phyloP scores from a whole-genome alignment of 2,113 vertebrate genomes.

The Ochotona princeps region DNA sequence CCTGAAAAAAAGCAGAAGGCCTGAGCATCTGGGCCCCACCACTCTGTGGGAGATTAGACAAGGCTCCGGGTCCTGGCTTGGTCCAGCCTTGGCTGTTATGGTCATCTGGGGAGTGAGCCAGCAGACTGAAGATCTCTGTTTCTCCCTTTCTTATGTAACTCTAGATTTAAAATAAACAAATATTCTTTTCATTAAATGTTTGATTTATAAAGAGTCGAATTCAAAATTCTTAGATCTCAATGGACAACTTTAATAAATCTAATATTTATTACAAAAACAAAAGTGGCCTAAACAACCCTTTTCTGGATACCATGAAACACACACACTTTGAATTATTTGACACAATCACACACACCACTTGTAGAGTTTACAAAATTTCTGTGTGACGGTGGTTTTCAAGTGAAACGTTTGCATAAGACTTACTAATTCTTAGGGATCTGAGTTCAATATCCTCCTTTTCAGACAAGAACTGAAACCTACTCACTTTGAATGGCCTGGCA shows the following conservation, averaged over 20 bases:
- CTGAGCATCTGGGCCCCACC: too few species aligned
- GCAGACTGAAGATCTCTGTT: too few species aligned
- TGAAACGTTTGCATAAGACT: background rate
- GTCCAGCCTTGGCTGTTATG: too few species aligned
- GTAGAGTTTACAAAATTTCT: conserved; percentile 13
- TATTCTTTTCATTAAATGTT: background rate
- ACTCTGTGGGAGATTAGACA: too few species aligned
- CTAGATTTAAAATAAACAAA: too few species aligned
- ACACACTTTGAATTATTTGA: background rate
- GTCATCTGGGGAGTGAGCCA: too few species aligned
- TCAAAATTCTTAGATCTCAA: conserved; percentile 37
- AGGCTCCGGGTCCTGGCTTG: too few species aligned
- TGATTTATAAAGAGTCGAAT: background rate
- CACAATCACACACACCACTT: background rate
- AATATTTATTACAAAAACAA: background rate
- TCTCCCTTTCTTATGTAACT: too few species aligned
- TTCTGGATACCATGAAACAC: background rate
- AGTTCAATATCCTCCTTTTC: conserved; percentile 25
- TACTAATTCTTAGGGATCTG: background rate
- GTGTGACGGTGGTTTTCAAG: background rate
- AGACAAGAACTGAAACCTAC: conserved; percentile 24
- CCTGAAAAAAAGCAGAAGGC: too few species aligned
- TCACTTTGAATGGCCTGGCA: background rate
- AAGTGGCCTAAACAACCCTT: background rate
- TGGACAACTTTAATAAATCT: conserved; percentile 33